Conservation (phyloP, 2,888 invertebrate species). For the Drosophila cognata region DNA sequence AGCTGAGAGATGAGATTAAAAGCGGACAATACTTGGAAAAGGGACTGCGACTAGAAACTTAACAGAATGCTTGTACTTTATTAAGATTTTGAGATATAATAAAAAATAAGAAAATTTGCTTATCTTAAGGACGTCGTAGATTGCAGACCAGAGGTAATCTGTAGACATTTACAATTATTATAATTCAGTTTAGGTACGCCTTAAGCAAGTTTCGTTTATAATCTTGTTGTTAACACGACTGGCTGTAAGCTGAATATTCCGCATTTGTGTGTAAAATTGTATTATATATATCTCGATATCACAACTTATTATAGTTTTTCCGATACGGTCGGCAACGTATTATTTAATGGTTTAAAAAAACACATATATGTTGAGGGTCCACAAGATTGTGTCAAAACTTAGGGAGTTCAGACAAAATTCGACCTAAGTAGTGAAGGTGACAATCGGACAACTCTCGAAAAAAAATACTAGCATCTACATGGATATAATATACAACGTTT, state of each 20-base stretch:
- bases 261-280: neutral
- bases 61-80: neutral
- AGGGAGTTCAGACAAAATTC: neutral
- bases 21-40: slow-evolving; percentile 6
- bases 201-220: neutral
- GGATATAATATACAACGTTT: neutral
- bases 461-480: neutral
- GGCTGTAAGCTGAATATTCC: neutral
- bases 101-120: neutral
- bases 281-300: neutral
- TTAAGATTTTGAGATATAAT: neutral
- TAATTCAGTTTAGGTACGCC: neutral
- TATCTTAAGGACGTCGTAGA: neutral
- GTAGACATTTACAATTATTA: neutral
- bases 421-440: no score
- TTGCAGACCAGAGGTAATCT: neutral
- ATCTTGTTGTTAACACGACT: no score
- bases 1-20: slow-evolving; percentile 27
- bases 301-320: neutral
- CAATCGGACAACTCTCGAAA: no score
- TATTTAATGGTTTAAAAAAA: neutral
- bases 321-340: neutral
- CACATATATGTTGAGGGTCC: neutral
- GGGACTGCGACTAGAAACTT: neutral
- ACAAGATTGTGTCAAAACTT: neutral